Base-by-base conservation (phyloP, 2,113 vertebrate species). In the Grus americana region DNA sequence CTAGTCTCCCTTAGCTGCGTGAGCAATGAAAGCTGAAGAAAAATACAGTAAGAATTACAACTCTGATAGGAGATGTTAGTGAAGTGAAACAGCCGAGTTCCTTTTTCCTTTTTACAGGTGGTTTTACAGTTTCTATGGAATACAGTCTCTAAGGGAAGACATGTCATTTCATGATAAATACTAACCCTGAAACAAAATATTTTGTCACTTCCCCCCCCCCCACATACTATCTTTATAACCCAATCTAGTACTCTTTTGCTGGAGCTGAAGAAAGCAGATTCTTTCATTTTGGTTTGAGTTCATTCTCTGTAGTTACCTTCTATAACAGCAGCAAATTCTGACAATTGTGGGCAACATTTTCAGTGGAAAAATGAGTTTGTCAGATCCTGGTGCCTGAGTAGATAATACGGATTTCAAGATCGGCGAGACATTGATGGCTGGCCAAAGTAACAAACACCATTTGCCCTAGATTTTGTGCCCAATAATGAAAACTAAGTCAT, bases 111-210 rank as follows among this genome's bases (percentile, higher is more conserved):
- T 70, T 86, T 79, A 93, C 80, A 93, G 73, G 92, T 79, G n/a
- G 50, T 65, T 96, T 94, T 83, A 90, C 29, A 92, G 82, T 84
- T 93, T 95, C 80, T 76, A 67, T 38, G 42, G 72, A 88, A 83
- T 50, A 63, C 38, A 75, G 92, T 89, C 95, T 92, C 88, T 89
- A 82, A 87, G 86, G 38, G 46, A 96, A 97, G 89, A 88, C 38
- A 21, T 32, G 78, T 93, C 91, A 96, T 82, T 91, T 95, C 59
- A 66, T 40, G 74, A 91, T 83, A 90, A 93, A 97, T 92, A 91
- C 81, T 90, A 95, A 85, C 66, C 11, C 11, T 54, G 81, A 82
- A 61, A 92, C 74, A 90, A 91, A 96, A 95, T 96, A 96, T 95
- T 97, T 84, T 92, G 92, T 85, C 92, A 91, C 34, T 73, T 86